Evolutionary conservation across 1,140 invertebrate species (phyloP), one percentile per base, ranked within the genome.

Genomic region (Nebria ingens): DNA sequence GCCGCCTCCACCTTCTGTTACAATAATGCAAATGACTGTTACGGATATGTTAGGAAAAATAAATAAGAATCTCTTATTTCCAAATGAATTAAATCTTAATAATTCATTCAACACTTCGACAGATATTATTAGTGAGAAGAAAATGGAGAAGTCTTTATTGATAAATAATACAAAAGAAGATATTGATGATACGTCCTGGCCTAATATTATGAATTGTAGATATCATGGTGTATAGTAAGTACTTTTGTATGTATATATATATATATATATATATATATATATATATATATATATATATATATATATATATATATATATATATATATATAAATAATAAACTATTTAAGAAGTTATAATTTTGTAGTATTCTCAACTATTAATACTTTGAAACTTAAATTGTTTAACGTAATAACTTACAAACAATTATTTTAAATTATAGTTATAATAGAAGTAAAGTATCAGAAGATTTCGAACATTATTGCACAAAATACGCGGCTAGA

Each of bases 221-320:
- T 74, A 73, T 65, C 75, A 81, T 71, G 83, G 81, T 65, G 75
- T 85, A 55, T 77, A 83, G 81, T 85, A 68, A 81, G 81, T 79
- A 61, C n/a, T n/a, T n/a, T n/a, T n/a, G n/a, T n/a, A n/a, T n/a
- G n/a, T n/a, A n/a, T n/a, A n/a, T n/a, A n/a, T n/a, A n/a, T n/a
- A n/a, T n/a, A n/a, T n/a, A n/a, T n/a, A n/a, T n/a, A n/a, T n/a
- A n/a, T n/a, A n/a, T n/a, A n/a, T n/a, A n/a, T n/a, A n/a, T n/a
- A n/a, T n/a, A n/a, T n/a, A n/a, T n/a, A n/a, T n/a, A n/a, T n/a
- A n/a, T n/a, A n/a, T n/a, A n/a, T n/a, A n/a, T n/a, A n/a, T n/a
- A n/a, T n/a, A n/a, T n/a, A n/a, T n/a, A n/a, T n/a, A n/a, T n/a
- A n/a, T n/a, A n/a, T n/a, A n/a, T n/a, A n/a, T n/a, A n/a, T n/a